Conservation (phyloP, 2,113 vertebrate species). For the Crotalus helleri region DNA sequence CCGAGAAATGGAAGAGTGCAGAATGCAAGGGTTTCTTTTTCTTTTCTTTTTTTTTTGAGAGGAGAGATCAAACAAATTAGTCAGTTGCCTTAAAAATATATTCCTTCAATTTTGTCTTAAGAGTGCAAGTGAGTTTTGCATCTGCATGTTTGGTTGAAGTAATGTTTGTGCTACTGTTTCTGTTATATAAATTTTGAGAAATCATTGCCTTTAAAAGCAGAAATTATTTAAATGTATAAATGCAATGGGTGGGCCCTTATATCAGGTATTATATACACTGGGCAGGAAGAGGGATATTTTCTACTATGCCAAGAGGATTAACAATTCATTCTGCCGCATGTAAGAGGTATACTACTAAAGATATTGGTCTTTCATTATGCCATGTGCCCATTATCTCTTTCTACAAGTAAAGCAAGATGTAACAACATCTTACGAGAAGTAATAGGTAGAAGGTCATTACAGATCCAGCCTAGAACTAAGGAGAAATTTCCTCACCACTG, state of each 20-base stretch:
- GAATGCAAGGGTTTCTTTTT: neutral
- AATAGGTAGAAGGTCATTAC: neutral
- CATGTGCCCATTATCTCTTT: neutral
- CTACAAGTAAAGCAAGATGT: neutral
- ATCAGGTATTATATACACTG: neutral
- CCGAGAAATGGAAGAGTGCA: neutral
- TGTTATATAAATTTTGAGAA: neutral
- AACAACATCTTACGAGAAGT: neutral
- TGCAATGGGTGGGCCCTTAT: neutral
- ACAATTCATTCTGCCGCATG: neutral
- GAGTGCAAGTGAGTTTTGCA: neutral
- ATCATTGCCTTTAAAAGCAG: neutral
- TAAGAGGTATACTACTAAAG: neutral
- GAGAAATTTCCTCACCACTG: neutral
- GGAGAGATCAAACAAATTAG: neutral
- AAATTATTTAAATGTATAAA: neutral
- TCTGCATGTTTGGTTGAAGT: neutral
- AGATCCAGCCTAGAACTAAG: neutral
- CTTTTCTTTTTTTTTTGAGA: too few relatives aligned
- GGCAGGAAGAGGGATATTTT: neutral
- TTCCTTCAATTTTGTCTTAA: neutral
- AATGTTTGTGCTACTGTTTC: neutral
- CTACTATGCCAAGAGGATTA: neutral
- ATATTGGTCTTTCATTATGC: neutral
- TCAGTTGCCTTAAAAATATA: neutral